phyloP scores from a whole-genome alignment of 2,888 invertebrate species.

The Cosmia trapezina region DNA sequence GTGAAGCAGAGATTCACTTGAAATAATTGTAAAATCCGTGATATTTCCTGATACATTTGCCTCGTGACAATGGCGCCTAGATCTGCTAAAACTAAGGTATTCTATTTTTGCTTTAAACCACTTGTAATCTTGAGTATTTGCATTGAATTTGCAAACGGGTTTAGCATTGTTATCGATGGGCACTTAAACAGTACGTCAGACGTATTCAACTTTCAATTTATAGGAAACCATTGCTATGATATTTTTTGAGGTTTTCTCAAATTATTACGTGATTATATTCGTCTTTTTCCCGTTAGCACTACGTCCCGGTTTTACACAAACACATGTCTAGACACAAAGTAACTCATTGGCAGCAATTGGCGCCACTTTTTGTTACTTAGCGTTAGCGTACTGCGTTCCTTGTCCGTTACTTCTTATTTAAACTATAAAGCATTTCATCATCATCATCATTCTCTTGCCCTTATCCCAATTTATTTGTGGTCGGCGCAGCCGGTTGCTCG shows the following conservation, averaged over 20 bases:
- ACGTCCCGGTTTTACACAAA: slow-evolving; percentile 23
- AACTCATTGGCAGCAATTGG: slow-evolving; percentile 51
- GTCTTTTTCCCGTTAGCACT: slow-evolving; percentile 21
- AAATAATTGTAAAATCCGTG: slow-evolving; percentile 56
- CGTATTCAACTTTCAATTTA: slow-evolving; percentile 16
- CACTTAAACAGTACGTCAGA: slow-evolving; percentile 46
- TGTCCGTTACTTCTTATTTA: slow-evolving; percentile 27
- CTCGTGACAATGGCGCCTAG: slow-evolving; percentile 83
- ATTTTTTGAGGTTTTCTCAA: slow-evolving; percentile 6
- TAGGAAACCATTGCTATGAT: slow-evolving; percentile 3
- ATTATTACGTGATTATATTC: not conserved
- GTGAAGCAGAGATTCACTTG: slow-evolving; percentile 46
- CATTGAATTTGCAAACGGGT: slow-evolving; percentile 70
- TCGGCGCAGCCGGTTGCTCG: too few relatives aligned
- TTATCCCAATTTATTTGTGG: too few relatives aligned
- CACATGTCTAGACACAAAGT: slow-evolving; percentile 44
- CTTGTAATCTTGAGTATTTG: slow-evolving; percentile 56
- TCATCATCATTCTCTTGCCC: too few relatives aligned
- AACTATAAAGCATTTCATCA: not conserved
- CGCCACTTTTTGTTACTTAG: slow-evolving; percentile 63
- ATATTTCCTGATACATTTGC: slow-evolving; percentile 53
- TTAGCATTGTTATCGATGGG: slow-evolving; percentile 76
- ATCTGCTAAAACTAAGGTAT: slow-evolving; percentile 85
- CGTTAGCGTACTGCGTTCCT: slow-evolving; percentile 13
- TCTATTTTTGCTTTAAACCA: slow-evolving; percentile 27